Base-by-base conservation (phyloP, 2,888 invertebrate species). In the Stenoptilia bipunctidactyla region DNA sequence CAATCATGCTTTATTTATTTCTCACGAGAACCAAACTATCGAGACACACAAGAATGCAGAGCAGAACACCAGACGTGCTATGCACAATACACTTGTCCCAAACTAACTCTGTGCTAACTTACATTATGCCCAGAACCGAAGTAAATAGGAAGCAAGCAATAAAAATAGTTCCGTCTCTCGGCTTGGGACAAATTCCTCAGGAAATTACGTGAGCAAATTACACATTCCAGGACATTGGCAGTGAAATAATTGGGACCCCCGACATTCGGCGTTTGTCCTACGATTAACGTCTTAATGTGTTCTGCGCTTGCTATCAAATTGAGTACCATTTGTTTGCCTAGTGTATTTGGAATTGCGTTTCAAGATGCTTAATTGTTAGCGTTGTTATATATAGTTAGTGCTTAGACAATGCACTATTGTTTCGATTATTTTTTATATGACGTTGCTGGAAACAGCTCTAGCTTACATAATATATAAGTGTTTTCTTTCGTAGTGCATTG, bases 181-280 rank as follows among this genome's bases (percentile, higher is more conserved):
- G 65, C 69, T 61, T 55, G 70, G 74, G 75, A 74, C 71, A 59
- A 68, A 82, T 80, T 77, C 77, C 77, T 58, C 57, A 64, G 68
- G 69, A 79, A 70, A 82, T 82, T 77, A 82, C 82, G 83, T 82
- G 82, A 77, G 75, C 74, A 80, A 80, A 80, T 82, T 77, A 80
- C 71, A 77, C 77, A 80, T 82, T 82, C 82, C 79, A 56, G 74
- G 64, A 70, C 73, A 77, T 72, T 68, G 69, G 64, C 58, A 60
- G 61, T 58, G 66, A 66, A 73, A 70, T 80, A 76, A 76, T 76
- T 74, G 73, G 66, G 67, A 61, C 62, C 61, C 66, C 58, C 65
- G 57, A 56, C 53, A n/a, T 20, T 20, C n/a, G 12, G 12, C 30
- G 10, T 5, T 25, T 25, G 25, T 30, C 30, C 30, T 10, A n/a